Evolutionary conservation across 2,888 invertebrate genomes (phyloP).

Genomic region (Nomada fucata): DNA sequence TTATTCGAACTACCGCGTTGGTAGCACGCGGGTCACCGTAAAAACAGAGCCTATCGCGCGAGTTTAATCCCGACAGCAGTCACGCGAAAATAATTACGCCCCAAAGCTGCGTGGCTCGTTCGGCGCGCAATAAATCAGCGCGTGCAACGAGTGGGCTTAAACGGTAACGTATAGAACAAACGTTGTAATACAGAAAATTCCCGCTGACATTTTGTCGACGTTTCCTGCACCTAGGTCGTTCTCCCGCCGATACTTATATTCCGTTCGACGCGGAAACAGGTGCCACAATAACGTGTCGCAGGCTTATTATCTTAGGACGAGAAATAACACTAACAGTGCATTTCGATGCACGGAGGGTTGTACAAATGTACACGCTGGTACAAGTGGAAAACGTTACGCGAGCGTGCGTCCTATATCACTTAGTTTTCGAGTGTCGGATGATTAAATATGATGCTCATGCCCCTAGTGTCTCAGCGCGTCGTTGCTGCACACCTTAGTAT

Average conservation of each 20-base stretch:
- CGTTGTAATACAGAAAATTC: conserved; percentile 45
- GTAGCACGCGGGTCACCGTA: background rate
- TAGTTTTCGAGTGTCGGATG: no score
- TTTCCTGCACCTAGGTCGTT: background rate
- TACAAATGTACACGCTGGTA: no score
- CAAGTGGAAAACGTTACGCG: no score
- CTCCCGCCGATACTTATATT: background rate
- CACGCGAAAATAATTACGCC: conserved; percentile 57
- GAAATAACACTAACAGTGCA: no score
- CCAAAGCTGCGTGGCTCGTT: conserved; percentile 49
- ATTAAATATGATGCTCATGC: no score
- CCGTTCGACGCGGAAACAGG: background rate
- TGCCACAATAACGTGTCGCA: background rate
- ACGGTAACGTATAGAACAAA: conserved; percentile 16
- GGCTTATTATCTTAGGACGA: background rate
- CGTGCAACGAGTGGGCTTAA: conserved; percentile 48
- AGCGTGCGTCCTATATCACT: no score
- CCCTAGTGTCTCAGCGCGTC: no score
- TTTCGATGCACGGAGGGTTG: no score
- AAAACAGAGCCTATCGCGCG: conserved; percentile 28
- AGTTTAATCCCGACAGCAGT: conserved; percentile 54
- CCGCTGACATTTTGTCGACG: conserved; percentile 7
- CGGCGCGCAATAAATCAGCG: conserved; percentile 52
- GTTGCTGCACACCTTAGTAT: no score
- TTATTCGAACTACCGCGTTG: conserved; percentile 1